These are phyloP conservation scores for Pica pica DNA, from an alignment of 2,113 vertebrate species.

Conservation along the genomic window DNA sequence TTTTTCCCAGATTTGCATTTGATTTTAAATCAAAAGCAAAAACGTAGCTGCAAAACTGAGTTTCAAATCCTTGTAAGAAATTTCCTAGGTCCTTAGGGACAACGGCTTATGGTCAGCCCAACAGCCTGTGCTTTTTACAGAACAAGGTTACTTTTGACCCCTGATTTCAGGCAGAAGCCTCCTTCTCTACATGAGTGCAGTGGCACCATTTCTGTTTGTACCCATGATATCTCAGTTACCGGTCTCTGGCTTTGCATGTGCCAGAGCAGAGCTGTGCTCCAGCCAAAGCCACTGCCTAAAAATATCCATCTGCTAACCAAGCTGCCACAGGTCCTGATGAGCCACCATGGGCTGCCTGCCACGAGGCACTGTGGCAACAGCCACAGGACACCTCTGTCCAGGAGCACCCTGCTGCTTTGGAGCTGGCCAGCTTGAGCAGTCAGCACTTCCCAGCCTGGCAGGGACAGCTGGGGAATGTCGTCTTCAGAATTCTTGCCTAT, in stretches of 20 bases:
- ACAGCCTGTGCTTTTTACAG: neutral
- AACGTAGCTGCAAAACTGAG: neutral
- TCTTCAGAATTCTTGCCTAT: neutral
- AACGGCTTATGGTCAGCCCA: neutral
- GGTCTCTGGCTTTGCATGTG: neutral
- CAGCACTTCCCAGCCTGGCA: neutral
- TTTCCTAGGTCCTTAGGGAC: neutral
- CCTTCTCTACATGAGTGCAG: neutral
- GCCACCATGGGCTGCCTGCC: neutral
- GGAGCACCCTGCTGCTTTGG: neutral
- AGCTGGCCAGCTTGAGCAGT: neutral
- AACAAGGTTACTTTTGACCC: neutral
- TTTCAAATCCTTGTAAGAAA: neutral
- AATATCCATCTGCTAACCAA: neutral
- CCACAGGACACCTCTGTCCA: neutral
- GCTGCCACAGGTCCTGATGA: neutral
- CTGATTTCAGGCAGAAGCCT: neutral
- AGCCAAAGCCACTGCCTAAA: neutral
- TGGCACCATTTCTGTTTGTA: neutral
- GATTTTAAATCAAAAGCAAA: neutral
- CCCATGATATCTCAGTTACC: fast-evolving
- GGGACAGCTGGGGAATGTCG: neutral
- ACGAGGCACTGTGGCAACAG: neutral
- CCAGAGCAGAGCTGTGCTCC: neutral
- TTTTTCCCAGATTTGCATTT: neutral